These are phyloP conservation scores for Eidolon helvum DNA, from an alignment of 2,113 vertebrate species.

Conservation along the genomic window DNA sequence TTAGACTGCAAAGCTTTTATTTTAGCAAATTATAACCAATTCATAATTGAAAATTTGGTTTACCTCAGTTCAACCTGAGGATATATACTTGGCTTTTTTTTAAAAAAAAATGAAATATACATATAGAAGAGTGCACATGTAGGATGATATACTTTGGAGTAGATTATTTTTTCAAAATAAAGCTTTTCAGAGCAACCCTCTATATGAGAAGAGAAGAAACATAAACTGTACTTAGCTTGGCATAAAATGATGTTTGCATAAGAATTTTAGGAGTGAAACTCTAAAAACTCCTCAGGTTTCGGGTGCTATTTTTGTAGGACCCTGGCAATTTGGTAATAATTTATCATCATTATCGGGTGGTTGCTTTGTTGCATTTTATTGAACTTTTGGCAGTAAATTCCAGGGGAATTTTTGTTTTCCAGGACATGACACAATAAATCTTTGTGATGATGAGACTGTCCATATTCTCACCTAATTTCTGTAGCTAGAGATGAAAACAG, in stretches of 20 bases:
- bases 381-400: constrained; percentile 30
- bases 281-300: constrained; percentile 4
- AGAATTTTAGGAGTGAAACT: constrained; percentile 54
- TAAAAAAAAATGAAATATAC: not conserved
- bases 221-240: constrained; percentile 29
- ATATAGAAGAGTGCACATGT: not conserved
- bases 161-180: constrained; percentile 43
- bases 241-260: not conserved
- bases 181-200: constrained; percentile 44
- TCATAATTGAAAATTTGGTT: constrained; percentile 22
- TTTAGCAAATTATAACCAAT: constrained; percentile 9
- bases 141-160: not conserved
- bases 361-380: constrained; percentile 59
- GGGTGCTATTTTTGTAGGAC: constrained; percentile 18
- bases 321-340: constrained; percentile 47
- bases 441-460: not conserved
- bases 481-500: not conserved
- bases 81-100: not conserved
- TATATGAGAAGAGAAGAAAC: constrained; percentile 51
- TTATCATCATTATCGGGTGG: not conserved
- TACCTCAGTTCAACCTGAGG: not conserved
- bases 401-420: constrained; percentile 41
- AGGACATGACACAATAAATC: not conserved
- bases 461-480: not conserved
- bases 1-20: not conserved